Conservation (phyloP, 2,113 vertebrate species). For the Tiliqua scincoides region DNA sequence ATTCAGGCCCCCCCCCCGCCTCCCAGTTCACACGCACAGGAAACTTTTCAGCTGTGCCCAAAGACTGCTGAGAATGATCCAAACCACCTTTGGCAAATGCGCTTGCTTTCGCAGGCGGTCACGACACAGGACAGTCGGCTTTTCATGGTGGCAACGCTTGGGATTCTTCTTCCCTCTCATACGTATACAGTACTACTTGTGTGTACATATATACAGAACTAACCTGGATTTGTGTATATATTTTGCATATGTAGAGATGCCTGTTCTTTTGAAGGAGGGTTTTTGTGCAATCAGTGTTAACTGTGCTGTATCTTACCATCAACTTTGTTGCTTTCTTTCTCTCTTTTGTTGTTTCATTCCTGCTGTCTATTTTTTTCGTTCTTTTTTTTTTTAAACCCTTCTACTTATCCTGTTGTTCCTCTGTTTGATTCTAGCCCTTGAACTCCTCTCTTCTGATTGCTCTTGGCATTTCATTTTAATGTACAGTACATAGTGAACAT, state of each 20-base stretch:
- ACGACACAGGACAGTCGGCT: constrained; percentile 34
- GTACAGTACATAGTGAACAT: constrained; percentile 50
- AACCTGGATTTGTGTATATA: constrained; percentile 72
- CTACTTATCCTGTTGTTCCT: constrained; percentile 33
- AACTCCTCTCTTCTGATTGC: constrained; percentile 28
- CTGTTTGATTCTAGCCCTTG: constrained; percentile 39
- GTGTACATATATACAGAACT: constrained; percentile 75
- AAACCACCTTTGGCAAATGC: neutral
- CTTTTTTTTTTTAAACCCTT: constrained; percentile 18
- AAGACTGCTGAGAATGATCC: constrained; percentile 44
- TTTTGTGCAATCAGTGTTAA: constrained; percentile 68
- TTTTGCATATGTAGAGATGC: constrained; percentile 71
- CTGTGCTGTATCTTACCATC: constrained; percentile 34
- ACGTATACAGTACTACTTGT: constrained; percentile 69
- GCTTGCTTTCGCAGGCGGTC: constrained; percentile 2
- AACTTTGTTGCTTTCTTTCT: constrained; percentile 40
- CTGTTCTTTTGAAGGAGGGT: constrained; percentile 45
- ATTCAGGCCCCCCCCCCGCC: no score
- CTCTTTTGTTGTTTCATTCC: constrained; percentile 43
- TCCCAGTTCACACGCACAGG: fast-evolving
- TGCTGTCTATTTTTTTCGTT: constrained; percentile 15
- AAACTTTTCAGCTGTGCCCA: neutral
- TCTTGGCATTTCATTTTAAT: constrained; percentile 57
- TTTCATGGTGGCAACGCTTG: constrained; percentile 42
- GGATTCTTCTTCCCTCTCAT: constrained; percentile 58